Evolutionary conservation across 2,113 vertebrate genomes (phyloP).

Genomic region (Eleginops maclovinus): DNA sequence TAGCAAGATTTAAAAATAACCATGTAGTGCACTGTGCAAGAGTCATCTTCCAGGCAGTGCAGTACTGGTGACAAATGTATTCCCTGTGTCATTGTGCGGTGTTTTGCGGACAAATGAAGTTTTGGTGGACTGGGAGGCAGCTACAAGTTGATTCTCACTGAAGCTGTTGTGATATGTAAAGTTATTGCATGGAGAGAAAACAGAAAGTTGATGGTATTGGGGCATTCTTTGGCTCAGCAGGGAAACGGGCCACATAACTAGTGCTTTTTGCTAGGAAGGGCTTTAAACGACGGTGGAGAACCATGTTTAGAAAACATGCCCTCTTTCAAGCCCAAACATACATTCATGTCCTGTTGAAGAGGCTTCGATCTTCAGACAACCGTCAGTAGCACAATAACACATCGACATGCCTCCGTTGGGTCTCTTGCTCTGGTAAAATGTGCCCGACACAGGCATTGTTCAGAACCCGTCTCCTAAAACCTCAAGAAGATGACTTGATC

Average conservation of each 20-base stretch:
- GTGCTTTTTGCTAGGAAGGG: conserved; percentile 63
- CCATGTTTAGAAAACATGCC: conserved; percentile 45
- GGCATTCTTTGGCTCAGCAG: conserved; percentile 81
- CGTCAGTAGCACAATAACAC: conserved; percentile 55
- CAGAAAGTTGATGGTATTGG: conserved; percentile 55
- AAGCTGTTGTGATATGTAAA: conserved; percentile 62
- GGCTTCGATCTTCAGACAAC: conserved; percentile 59
- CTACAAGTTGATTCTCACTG: conserved; percentile 61
- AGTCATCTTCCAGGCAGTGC: conserved; percentile 15
- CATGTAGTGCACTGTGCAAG: conserved; percentile 35
- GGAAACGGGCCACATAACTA: conserved; percentile 67
- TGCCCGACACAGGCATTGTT: conserved; percentile 52
- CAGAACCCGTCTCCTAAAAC: conserved; percentile 50
- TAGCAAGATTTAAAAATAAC: conserved; percentile 39
- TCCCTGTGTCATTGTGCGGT: conserved; percentile 44
- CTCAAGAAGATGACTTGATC: conserved; percentile 56
- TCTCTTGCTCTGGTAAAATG: conserved; percentile 64
- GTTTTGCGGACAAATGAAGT: conserved; percentile 48
- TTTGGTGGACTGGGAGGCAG: conserved; percentile 60
- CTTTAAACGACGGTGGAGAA: conserved; percentile 52
- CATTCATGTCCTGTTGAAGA: conserved; percentile 79
- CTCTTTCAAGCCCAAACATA: conserved; percentile 69
- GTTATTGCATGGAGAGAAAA: conserved; percentile 69
- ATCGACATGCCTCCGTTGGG: conserved; percentile 43
- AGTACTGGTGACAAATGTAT: conserved; percentile 39